Evolutionary conservation across 2,888 invertebrate species (phyloP), one percentile per base, ranked within the genome.

Genomic region (Cancer borealis): DNA sequence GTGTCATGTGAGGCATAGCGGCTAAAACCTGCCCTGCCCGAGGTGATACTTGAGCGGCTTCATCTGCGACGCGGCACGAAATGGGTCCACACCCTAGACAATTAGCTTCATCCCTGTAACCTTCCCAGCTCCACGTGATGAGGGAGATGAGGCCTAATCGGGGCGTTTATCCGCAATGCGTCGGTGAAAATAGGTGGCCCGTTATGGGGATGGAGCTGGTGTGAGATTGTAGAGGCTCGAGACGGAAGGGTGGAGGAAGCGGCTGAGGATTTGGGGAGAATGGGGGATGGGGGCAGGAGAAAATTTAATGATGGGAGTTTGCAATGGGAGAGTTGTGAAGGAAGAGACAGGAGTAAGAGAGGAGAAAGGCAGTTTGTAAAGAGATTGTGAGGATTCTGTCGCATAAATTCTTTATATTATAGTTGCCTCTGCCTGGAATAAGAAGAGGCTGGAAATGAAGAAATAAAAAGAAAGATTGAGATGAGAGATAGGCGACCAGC

Each of bases 381-480:
- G 84, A 84, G 39, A 84, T 39, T 39, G 84, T 84, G 84, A 30
- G 10, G 39, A 84, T 84, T 39, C 14, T 84, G 84, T 84, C 30
- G 8, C 39, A 84, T 84, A 84, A 84, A 84, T 84, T 84, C 84
- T 84, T 84, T 6, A 17, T 84, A 10, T 84, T 84, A 84, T 39
- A n/a, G 39, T 39, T 84, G 14, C 84, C 30, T 39, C 30, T 39
- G 39, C 3, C 39, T 3, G 12, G 84, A 84, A 84, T 79, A 84
- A 30, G 46, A 49, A n/a, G 89, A 10, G 46, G 47, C 2, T 47
- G 47, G 26, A 49, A 49, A 89, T 47, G 30, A 49, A 89, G 89
- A 89, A 47, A 89, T 47, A 46, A 89, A 89, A 49, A 17, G 60
- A 89, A 17, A 89, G 89, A 47, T 8, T 47, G 46, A 89, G 89